Evolutionary conservation across 2,113 vertebrate species (phyloP).

Genomic region (Brachyhypopomus occidentalis): DNA sequence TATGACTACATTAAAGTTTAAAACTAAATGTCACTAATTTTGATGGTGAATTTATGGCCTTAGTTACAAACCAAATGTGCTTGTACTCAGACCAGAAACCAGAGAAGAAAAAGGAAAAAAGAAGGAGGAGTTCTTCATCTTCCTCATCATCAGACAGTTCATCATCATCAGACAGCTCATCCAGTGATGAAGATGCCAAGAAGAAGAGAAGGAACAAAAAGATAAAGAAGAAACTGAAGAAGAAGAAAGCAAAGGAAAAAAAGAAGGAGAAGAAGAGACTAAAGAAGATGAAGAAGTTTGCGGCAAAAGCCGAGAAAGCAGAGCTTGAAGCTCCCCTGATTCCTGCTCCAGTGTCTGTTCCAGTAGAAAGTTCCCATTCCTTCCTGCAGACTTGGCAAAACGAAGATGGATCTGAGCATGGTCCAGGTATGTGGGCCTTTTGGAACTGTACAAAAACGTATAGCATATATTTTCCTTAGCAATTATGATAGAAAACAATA

Average conservation of each 20-base stretch:
- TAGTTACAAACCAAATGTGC: background rate
- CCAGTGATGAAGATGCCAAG: slow-evolving; percentile 71
- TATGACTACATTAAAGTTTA: background rate
- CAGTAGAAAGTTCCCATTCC: slow-evolving; percentile 58
- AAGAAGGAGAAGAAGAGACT: slow-evolving; percentile 76
- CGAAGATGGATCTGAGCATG: slow-evolving; percentile 76
- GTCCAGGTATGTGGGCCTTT: slow-evolving; percentile 77
- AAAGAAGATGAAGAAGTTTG: slow-evolving; percentile 71
- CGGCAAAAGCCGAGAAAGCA: slow-evolving; percentile 55
- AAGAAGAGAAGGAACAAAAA: slow-evolving; percentile 69
- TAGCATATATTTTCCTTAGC: background rate
- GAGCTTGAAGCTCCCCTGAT: background rate
- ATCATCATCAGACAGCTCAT: slow-evolving; percentile 68
- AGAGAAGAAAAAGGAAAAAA: slow-evolving; percentile 76
- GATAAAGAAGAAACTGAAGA: slow-evolving; percentile 69
- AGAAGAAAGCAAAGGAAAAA: slow-evolving; percentile 73
- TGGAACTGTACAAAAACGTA: too few species aligned
- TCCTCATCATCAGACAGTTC: slow-evolving; percentile 70
- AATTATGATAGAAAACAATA: background rate
- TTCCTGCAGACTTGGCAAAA: slow-evolving; percentile 86
- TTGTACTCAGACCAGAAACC: slow-evolving; percentile 41
- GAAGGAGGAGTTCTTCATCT: slow-evolving; percentile 64
- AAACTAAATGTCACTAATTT: background rate
- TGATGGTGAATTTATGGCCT: background rate
- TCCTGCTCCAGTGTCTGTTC: slow-evolving; percentile 4